Evolutionary conservation across 2,113 vertebrate species (phyloP).

Genomic region (Pteropus alecto): DNA sequence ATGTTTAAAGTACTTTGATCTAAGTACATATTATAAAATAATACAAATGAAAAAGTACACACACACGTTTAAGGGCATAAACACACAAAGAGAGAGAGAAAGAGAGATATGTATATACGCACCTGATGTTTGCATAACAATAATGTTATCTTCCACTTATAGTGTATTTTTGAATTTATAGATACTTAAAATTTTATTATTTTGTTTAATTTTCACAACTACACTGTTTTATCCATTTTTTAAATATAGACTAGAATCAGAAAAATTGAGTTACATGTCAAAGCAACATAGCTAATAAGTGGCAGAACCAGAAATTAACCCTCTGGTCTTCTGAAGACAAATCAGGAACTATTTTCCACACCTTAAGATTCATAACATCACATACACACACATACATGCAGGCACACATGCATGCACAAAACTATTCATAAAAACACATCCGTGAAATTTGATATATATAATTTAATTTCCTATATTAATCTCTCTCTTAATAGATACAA

Average conservation of each 20-base stretch:
- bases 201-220: background rate
- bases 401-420: background rate
- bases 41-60: background rate
- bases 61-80: background rate
- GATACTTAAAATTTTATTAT: background rate
- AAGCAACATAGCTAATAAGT: background rate
- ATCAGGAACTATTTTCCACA: background rate
- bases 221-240: background rate
- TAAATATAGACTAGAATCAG: background rate
- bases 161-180: background rate
- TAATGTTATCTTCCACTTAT: background rate
- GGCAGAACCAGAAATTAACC: background rate
- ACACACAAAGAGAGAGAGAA: background rate
- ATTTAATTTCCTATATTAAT: background rate
- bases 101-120: background rate
- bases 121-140: background rate
- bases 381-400: background rate
- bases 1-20: background rate
- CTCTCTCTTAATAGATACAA: background rate
- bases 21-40: background rate
- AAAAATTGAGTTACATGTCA: background rate
- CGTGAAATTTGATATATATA: background rate
- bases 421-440: background rate
- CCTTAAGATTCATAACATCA: background rate
- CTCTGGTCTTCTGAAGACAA: background rate